phyloP scores from a whole-genome alignment of 2,797 vertebrate species.

The Clarias pachynema region DNA sequence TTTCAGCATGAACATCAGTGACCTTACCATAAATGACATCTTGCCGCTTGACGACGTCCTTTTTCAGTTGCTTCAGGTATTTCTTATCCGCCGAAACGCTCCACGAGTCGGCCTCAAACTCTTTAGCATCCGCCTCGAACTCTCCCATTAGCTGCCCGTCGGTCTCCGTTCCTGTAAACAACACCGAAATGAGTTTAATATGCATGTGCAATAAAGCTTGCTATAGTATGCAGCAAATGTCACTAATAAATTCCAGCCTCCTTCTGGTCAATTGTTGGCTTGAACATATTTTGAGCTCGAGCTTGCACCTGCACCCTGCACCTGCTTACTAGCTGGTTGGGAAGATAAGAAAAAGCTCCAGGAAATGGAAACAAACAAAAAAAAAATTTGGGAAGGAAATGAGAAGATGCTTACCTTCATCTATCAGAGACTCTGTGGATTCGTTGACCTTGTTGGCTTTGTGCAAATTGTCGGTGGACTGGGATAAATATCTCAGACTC shows the following conservation, averaged over 20 bases:
- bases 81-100: slow-evolving; percentile 88
- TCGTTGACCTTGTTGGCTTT: slow-evolving; percentile 91
- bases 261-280: slow-evolving; percentile 2
- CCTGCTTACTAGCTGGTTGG: slow-evolving; percentile 44
- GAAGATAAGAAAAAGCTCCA: slow-evolving; percentile 25
- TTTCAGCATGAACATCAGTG: not conserved
- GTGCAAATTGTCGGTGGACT: slow-evolving; percentile 95
- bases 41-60: slow-evolving; percentile 90
- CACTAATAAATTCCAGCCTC: slow-evolving; percentile 11
- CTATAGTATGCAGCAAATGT: slow-evolving; percentile 15
- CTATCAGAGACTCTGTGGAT: slow-evolving; percentile 92
- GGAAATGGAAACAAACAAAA: slow-evolving; percentile 34
- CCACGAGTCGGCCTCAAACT: slow-evolving; percentile 95
- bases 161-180: slow-evolving; percentile 86
- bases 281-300: not conserved
- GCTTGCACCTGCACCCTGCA: no score
- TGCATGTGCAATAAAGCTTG: not conserved
- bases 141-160: slow-evolving; percentile 96
- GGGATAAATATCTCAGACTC: slow-evolving; percentile 88
- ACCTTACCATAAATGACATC: slow-evolving; percentile 91
- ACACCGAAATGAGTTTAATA: slow-evolving; percentile 7
- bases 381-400: not conserved
- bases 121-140: slow-evolving; percentile 88
- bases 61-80: slow-evolving; percentile 86
- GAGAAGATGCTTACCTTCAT: slow-evolving; percentile 83